These are phyloP conservation scores for Ochotona curzoniae DNA, from an alignment of 2,113 vertebrate genomes.

Conservation along the genomic window DNA sequence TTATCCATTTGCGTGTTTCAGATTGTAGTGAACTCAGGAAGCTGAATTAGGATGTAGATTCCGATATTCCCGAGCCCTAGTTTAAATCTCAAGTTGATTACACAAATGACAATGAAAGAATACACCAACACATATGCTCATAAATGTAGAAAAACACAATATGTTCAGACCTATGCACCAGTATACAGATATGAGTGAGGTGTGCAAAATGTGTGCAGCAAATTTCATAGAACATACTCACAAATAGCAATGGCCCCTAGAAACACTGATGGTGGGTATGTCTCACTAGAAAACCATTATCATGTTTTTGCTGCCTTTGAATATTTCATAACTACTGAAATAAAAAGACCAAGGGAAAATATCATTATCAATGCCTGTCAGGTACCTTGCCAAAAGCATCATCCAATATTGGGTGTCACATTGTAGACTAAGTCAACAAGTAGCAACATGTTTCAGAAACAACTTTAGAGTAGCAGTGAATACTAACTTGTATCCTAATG, in stretches of 20 bases:
- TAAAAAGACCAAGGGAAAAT: slow-evolving; percentile 39
- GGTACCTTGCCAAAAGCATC: slow-evolving; percentile 50
- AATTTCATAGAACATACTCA: slow-evolving; percentile 1
- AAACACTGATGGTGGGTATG: background rate
- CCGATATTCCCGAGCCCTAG: background rate
- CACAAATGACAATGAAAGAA: slow-evolving; percentile 13
- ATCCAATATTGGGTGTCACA: slow-evolving; percentile 49
- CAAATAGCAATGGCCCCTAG: background rate
- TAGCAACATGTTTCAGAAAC: slow-evolving; percentile 73
- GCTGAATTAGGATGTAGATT: slow-evolving; percentile 3
- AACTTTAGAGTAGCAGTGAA: slow-evolving; percentile 68
- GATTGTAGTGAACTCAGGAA: slow-evolving; percentile 8
- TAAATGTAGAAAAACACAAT: slow-evolving; percentile 13
- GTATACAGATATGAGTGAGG: slow-evolving; percentile 18
- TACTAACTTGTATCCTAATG: slow-evolving; percentile 70
- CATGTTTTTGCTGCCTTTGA: slow-evolving; percentile 38
- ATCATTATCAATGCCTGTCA: slow-evolving; percentile 47
- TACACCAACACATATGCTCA: background rate
- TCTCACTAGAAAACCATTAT: slow-evolving; percentile 51
- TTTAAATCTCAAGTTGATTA: background rate
- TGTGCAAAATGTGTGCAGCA: background rate
- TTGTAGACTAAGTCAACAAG: slow-evolving; percentile 37
- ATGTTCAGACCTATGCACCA: background rate
- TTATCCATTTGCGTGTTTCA: background rate
- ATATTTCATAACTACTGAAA: slow-evolving; percentile 60